A percentile compares a stretch with the other conserved stretches of the same genome.
These are phyloP conservation scores for Acleris holmiana DNA, from an alignment of 2,888 invertebrate species.

Conservation along the genomic window DNA sequence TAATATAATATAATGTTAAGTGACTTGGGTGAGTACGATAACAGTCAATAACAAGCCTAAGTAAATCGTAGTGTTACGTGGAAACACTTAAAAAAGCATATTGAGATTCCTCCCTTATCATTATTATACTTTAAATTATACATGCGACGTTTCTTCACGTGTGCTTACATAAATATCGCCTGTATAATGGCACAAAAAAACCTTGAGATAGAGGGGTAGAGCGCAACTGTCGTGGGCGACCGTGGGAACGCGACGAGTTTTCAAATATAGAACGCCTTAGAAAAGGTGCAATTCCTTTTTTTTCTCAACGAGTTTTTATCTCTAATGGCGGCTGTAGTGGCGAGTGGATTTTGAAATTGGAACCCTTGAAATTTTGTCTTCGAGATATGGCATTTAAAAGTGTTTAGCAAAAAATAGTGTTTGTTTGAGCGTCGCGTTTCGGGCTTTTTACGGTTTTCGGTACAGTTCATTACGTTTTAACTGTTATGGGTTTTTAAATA, in stretches of 20 bases:
- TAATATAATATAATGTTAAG: neutral
- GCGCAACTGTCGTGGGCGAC: constrained; percentile 82
- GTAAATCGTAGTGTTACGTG: neutral
- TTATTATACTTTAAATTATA: constrained; percentile 38
- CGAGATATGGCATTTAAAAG: constrained; percentile 38
- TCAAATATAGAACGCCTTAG: constrained; percentile 81
- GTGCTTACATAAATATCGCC: constrained; percentile 65
- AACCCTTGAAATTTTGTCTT: constrained; percentile 56
- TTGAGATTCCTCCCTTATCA: constrained; percentile 23
- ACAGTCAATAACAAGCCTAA: neutral
- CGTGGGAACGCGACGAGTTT: constrained; percentile 82
- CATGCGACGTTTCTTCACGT: constrained; percentile 50
- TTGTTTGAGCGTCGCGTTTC: constrained; percentile 42
- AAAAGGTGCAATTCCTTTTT: constrained; percentile 81
- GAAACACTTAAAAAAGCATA: neutral
- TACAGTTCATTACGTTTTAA: constrained; percentile 39
- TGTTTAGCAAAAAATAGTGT: constrained; percentile 41
- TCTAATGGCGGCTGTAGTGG: constrained; percentile 64
- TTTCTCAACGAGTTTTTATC: constrained; percentile 61
- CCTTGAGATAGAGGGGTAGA: constrained; percentile 71
- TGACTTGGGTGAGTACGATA: neutral
- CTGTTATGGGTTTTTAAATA: constrained; percentile 28
- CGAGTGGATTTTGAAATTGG: constrained; percentile 71
- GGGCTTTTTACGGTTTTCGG: constrained; percentile 39
- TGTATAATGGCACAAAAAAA: constrained; percentile 58